Percentiles rank a stretch among this genome's conserved stretches.
Conservation (phyloP, 2,797 vertebrate genomes). For the Dendrocincla fuliginosa region DNA sequence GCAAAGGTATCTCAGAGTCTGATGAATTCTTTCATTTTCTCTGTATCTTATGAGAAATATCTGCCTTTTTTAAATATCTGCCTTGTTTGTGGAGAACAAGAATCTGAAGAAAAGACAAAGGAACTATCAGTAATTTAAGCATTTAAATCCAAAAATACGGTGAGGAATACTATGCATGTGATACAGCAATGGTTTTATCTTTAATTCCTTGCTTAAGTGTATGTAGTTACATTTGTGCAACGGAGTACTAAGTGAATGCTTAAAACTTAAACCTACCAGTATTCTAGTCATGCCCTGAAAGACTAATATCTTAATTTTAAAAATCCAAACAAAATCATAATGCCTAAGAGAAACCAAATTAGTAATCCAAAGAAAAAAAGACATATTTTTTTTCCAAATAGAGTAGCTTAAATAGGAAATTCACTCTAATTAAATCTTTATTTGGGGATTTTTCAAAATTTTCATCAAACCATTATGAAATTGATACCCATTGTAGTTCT, state of each 20-base stretch:
- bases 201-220: neutral
- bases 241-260: neutral
- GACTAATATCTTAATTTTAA: neutral
- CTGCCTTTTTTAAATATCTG: neutral
- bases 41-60: neutral
- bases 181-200: neutral
- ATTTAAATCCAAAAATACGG: neutral
- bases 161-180: accelerated
- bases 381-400: neutral
- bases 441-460: neutral
- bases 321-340: neutral
- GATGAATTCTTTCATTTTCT: neutral
- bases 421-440: neutral
- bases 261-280: neutral
- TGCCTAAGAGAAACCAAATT: neutral
- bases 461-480: neutral
- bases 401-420: neutral
- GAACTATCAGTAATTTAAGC: neutral
- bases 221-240: neutral
- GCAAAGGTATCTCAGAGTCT: neutral
- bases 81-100: neutral
- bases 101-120: neutral
- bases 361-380: neutral
- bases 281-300: neutral
- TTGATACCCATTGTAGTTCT: neutral